Conservation (phyloP, 2,888 invertebrate genomes). For the Acleris sparsana region DNA sequence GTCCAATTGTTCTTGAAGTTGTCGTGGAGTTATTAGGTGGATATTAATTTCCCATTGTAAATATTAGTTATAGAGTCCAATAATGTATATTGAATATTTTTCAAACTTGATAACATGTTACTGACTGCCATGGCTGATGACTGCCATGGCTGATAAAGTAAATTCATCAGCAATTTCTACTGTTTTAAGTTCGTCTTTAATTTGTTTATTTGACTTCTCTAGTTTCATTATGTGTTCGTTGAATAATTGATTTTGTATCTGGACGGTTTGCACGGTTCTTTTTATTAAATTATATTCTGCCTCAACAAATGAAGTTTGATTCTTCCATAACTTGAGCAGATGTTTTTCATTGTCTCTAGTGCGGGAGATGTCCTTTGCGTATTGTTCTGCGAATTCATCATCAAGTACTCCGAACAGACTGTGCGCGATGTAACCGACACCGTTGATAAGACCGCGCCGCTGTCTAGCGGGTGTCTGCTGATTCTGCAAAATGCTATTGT, state of each 20-base stretch:
- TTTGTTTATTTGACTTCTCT: background rate
- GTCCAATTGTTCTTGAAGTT: too few relatives aligned
- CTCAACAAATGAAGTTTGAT: slow-evolving; percentile 7
- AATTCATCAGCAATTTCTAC: slow-evolving; percentile 6
- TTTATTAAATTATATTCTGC: slow-evolving; percentile 10
- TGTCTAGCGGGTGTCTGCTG: slow-evolving; percentile 1
- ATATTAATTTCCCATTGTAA: slow-evolving; percentile 3
- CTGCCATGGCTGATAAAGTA: background rate
- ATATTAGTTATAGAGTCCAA: slow-evolving; percentile 2
- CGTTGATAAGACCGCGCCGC: slow-evolving; percentile 19
- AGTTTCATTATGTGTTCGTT: background rate
- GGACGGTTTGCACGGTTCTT: background rate
- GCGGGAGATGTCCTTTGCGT: background rate
- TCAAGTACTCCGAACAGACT: slow-evolving; percentile 11
- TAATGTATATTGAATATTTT: background rate
- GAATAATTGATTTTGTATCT: slow-evolving; percentile 10
- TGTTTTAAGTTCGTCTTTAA: background rate
- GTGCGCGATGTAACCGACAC: slow-evolving; percentile 14
- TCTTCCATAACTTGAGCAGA: slow-evolving; percentile 2
- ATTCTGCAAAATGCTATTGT: slow-evolving; percentile 31
- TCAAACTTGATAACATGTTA: background rate
- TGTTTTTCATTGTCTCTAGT: slow-evolving; percentile 2
- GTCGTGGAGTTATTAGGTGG: too few relatives aligned
- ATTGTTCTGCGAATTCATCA: slow-evolving; percentile 1
- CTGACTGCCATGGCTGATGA: too few relatives aligned